Percentiles rank a stretch among this genome's conserved stretches.
Evolutionary conservation across 2,888 invertebrate species (phyloP).

Genomic region (Lottia scabra): DNA sequence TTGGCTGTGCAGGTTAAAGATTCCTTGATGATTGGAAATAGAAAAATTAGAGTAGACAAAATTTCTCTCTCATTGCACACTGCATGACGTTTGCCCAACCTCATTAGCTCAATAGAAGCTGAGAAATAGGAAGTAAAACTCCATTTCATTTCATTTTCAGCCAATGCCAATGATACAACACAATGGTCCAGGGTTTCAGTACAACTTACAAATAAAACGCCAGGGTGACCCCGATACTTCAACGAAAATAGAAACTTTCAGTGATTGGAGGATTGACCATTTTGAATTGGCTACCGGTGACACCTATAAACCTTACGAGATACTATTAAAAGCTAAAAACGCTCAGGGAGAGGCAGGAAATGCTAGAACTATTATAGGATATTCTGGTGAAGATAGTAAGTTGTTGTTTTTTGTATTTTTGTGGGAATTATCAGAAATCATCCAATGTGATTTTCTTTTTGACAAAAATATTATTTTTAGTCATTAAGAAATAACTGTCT

Average conservation of each 20-base stretch:
- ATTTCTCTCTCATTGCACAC: too few relatives aligned
- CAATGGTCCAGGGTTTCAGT: slow-evolving; percentile 94
- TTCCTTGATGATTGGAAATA: too few relatives aligned
- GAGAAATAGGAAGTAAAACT: background rate
- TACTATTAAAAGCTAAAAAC: slow-evolving; percentile 93
- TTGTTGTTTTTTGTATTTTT: slow-evolving; percentile 10
- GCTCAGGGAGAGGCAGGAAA: slow-evolving; percentile 87
- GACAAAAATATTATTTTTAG: too few relatives aligned
- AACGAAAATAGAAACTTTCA: slow-evolving; percentile 70
- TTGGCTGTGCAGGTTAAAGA: too few relatives aligned
- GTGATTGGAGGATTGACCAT: slow-evolving; percentile 73
- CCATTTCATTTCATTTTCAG: slow-evolving; percentile 68
- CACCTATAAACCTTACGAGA: slow-evolving; percentile 88
- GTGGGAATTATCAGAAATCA: too few relatives aligned
- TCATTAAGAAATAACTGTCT: too few relatives aligned
- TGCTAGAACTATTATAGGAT: slow-evolving; percentile 85
- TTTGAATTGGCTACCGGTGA: slow-evolving; percentile 36
- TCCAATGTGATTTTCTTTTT: too few relatives aligned
- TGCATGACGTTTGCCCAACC: too few relatives aligned
- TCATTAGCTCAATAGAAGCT: too few relatives aligned
- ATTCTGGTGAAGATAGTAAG: slow-evolving; percentile 83
- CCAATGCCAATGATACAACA: slow-evolving; percentile 97
- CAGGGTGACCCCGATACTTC: slow-evolving; percentile 79
- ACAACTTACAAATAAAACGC: slow-evolving; percentile 86
- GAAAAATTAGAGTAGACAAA: too few relatives aligned